A percentile compares a stretch with the other conserved stretches of the same genome.
phyloP scores from a whole-genome alignment of 1,140 invertebrate genomes.

The Tachypleus tridentatus region DNA sequence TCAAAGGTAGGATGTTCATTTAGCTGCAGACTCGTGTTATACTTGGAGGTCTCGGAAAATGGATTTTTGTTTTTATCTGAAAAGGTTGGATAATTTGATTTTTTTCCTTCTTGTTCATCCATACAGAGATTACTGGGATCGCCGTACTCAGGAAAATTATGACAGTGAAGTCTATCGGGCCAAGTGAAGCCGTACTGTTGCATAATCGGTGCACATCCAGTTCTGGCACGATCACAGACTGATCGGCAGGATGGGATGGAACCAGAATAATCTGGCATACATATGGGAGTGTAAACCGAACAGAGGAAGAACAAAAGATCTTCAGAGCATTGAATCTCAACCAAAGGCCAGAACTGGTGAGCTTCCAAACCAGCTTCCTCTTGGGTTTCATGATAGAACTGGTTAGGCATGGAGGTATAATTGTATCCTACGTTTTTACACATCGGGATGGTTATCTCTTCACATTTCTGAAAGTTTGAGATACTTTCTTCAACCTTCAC shows the following conservation, averaged over 20 bases:
- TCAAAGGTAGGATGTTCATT: too few relatives aligned
- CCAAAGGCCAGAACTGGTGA: conserved; percentile 39
- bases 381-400: conserved; percentile 84
- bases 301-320: conserved; percentile 66
- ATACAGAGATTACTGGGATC: conserved; percentile 73
- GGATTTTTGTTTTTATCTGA: too few relatives aligned
- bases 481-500: neutral
- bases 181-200: conserved; percentile 89
- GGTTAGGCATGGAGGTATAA: conserved; percentile 90
- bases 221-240: conserved; percentile 80
- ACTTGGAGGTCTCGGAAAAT: too few relatives aligned
- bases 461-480: conserved; percentile 65
- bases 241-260: conserved; percentile 82
- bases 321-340: conserved; percentile 57
- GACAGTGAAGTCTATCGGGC: conserved; percentile 92
- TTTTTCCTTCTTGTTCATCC: conserved; percentile 49
- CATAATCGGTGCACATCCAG: conserved; percentile 92
- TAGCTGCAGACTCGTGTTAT: too few relatives aligned
- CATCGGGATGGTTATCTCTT: conserved; percentile 94
- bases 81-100: too few relatives aligned
- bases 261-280: conserved; percentile 70
- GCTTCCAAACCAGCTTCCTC: conserved; percentile 63
- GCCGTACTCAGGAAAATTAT: conserved; percentile 69
- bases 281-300: conserved; percentile 39
- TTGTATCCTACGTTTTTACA: conserved; percentile 95